Evolutionary conservation across 2,797 vertebrate genomes (phyloP).

Genomic region (Acanthis flammea): DNA sequence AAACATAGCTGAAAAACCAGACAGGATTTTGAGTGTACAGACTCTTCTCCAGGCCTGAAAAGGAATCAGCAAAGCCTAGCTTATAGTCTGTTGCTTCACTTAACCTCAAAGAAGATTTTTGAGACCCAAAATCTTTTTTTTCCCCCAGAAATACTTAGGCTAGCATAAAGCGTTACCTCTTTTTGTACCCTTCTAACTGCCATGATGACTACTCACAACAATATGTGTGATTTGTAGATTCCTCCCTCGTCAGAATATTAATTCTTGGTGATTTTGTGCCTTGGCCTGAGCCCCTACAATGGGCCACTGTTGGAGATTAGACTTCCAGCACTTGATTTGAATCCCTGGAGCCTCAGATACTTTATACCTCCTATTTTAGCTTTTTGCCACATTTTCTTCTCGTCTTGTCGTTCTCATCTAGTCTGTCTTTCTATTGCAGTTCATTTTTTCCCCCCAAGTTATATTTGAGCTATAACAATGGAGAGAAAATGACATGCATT

Average conservation of each 20-base stretch:
- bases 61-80: neutral
- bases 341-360: neutral
- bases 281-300: neutral
- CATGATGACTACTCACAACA: fast-evolving
- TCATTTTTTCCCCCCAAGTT: neutral
- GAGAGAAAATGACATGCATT: constrained; percentile 28
- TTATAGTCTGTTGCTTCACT: neutral
- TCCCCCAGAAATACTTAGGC: neutral
- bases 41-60: neutral
- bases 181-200: neutral
- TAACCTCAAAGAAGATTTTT: neutral
- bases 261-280: neutral
- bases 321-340: neutral
- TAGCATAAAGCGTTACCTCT: neutral
- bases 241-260: neutral
- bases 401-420: neutral
- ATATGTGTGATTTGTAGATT: neutral
- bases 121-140: neutral
- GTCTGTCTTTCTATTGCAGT: neutral
- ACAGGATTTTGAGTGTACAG: neutral
- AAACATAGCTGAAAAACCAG: neutral
- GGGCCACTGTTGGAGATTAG: neutral
- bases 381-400: neutral
- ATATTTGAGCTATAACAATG: neutral
- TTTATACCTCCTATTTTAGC: neutral